Evolutionary conservation across 2,113 vertebrate genomes (phyloP).

Genomic region (Forbesichthys papilliferus): DNA sequence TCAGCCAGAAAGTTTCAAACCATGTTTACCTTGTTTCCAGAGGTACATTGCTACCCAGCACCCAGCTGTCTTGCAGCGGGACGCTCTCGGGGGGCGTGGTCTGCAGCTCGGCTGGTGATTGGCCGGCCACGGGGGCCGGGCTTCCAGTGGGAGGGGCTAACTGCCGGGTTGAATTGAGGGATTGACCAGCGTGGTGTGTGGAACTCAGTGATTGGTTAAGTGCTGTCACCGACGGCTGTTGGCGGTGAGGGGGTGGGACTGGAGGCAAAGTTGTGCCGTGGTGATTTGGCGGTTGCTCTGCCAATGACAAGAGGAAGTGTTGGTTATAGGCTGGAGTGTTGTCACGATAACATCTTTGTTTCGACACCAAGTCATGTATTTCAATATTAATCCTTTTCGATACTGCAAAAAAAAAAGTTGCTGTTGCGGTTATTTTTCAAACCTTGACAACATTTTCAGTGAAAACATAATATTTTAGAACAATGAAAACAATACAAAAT

Average conservation of each 20-base stretch:
- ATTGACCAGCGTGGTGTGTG: slow-evolving; percentile 62
- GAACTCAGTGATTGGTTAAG: slow-evolving; percentile 93
- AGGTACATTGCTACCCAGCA: slow-evolving; percentile 99
- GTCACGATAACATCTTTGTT: no score
- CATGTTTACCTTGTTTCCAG: slow-evolving; percentile 94
- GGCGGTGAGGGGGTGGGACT: slow-evolving; percentile 89
- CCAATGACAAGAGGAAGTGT: slow-evolving; percentile 15
- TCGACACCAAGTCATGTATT: no score
- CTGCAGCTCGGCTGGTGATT: slow-evolving; percentile 98
- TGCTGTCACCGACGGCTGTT: slow-evolving; percentile 91
- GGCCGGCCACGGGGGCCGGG: slow-evolving; percentile 95
- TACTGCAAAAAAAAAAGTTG: no score
- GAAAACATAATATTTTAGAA: no score
- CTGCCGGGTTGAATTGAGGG: slow-evolving; percentile 53
- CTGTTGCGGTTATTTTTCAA: no score
- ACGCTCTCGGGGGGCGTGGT: slow-evolving; percentile 99
- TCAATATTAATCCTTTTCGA: no score
- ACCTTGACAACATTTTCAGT: no score
- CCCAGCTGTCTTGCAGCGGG: slow-evolving; percentile 99
- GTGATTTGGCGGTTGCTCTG: slow-evolving; percentile 92
- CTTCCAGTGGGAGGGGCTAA: slow-evolving; percentile 76
- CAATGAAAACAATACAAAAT: no score
- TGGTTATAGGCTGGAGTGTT: slow-evolving; percentile 3
- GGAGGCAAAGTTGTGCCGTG: slow-evolving; percentile 90
- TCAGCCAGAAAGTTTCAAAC: not conserved